These are phyloP conservation scores for Phytoseiulus persimilis DNA, from an alignment of 2,888 invertebrate species.

Conservation along the genomic window DNA sequence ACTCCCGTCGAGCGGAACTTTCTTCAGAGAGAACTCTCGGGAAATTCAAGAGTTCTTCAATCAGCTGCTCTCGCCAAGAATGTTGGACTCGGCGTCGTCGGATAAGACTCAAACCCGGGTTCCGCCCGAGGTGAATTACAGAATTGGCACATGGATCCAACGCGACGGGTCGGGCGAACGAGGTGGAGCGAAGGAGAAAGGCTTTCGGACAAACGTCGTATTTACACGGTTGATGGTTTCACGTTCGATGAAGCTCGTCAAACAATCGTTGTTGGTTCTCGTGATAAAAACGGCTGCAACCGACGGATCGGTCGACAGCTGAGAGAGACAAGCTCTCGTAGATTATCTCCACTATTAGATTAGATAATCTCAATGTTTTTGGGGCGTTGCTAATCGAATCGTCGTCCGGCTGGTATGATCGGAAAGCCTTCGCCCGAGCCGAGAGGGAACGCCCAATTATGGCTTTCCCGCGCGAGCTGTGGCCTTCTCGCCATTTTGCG, in stretches of 20 bases:
- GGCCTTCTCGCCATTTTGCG: background rate
- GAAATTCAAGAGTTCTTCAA: too few species aligned
- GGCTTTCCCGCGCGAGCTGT: background rate
- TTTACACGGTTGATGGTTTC: background rate
- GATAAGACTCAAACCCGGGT: too few species aligned
- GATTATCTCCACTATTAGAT: background rate
- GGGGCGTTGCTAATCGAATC: background rate
- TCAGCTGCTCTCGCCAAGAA: too few species aligned
- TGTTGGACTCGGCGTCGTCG: too few species aligned
- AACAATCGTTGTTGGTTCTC: background rate
- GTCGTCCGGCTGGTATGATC: background rate
- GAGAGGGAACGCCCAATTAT: background rate
- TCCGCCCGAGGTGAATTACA: too few species aligned
- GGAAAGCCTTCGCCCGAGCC: background rate
- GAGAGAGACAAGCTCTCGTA: background rate
- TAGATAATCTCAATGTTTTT: conserved; percentile 5
- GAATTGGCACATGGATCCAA: too few species aligned
- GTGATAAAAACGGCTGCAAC: background rate
- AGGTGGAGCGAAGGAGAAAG: too few species aligned
- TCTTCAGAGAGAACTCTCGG: too few species aligned
- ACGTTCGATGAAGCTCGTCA: background rate
- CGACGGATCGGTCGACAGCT: too few species aligned
- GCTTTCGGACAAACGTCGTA: too few species aligned
- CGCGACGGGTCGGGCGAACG: too few species aligned
- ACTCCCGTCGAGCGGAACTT: background rate